Percentiles rank a stretch among this genome's conserved stretches.
Conservation (phyloP, 1,140 invertebrate species). For the Papilio polytes region DNA sequence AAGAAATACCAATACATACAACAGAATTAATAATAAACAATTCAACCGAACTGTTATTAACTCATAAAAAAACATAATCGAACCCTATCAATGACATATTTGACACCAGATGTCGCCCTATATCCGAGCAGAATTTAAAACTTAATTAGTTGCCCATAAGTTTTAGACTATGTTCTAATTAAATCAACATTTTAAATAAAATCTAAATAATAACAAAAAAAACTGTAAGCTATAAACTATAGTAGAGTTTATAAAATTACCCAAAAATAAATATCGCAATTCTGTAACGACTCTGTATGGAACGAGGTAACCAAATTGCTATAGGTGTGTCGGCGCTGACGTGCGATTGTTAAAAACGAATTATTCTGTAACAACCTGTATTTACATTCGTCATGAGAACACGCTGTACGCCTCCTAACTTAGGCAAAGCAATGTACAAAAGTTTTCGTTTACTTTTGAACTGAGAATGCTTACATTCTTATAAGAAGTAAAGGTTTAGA, state of each 20-base stretch:
- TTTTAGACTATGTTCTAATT: too few relatives aligned
- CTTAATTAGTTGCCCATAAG: too few relatives aligned
- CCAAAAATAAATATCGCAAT: not conserved
- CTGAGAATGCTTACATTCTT: not conserved
- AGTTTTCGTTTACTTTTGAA: not conserved
- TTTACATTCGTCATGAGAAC: slow-evolving; percentile 70
- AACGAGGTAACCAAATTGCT: slow-evolving; percentile 21
- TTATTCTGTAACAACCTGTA: slow-evolving; percentile 74
- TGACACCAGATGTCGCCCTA: too few relatives aligned
- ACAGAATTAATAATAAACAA: too few relatives aligned
- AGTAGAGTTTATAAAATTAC: too few relatives aligned
- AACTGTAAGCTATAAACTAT: too few relatives aligned
- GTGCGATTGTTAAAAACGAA: slow-evolving; percentile 77
- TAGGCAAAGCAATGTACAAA: slow-evolving; percentile 5
- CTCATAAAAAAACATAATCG: too few relatives aligned
- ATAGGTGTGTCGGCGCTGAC: slow-evolving; percentile 55
- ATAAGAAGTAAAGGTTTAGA: not conserved
- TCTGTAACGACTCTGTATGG: not conserved
- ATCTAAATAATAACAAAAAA: too few relatives aligned
- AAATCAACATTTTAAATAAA: too few relatives aligned
- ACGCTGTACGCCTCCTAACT: slow-evolving; percentile 37
- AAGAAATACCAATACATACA: not conserved
- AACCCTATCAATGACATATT: too few relatives aligned
- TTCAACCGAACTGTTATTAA: too few relatives aligned
- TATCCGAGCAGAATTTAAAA: too few relatives aligned